Percentiles rank a stretch among this genome's conserved stretches.
Conservation (phyloP, 1,140 invertebrate species). For the Samia ricini region DNA sequence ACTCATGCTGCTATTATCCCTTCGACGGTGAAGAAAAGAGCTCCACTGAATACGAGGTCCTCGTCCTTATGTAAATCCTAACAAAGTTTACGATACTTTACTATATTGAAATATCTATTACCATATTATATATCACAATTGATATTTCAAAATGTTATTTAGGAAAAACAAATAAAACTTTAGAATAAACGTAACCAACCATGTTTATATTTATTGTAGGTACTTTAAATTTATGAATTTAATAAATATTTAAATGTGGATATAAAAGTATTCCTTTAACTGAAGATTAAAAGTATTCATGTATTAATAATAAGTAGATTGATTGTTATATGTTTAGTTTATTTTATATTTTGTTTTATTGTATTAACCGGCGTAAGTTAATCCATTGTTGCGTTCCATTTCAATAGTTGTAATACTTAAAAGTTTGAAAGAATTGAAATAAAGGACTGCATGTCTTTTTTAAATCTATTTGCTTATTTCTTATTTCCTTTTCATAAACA, state of each 20-base stretch:
- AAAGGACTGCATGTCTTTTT: too few species aligned
- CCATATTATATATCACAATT: background rate
- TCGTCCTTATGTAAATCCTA: constrained; percentile 66
- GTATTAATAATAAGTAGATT: background rate
- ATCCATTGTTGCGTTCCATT: background rate
- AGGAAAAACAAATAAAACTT: too few species aligned
- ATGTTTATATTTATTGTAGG: too few species aligned
- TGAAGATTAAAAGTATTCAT: background rate
- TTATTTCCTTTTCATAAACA: too few species aligned
- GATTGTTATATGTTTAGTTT: background rate
- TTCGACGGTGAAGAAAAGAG: constrained; percentile 78
- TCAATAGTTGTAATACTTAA: background rate
- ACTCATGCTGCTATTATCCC: constrained; percentile 78
- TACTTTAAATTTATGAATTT: too few species aligned
- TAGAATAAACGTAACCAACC: too few species aligned
- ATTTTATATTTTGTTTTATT: background rate
- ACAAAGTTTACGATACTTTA: background rate
- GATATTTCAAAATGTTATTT: background rate
- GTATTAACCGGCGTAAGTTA: background rate
- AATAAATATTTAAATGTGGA: too few species aligned
- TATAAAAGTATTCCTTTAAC: too few species aligned
- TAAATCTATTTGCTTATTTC: too few species aligned
- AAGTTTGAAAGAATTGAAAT: too few species aligned
- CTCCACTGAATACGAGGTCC: constrained; percentile 78
- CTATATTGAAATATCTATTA: background rate